Base-by-base conservation (phyloP, 1,140 invertebrate species). In the Portunus trituberculatus region DNA sequence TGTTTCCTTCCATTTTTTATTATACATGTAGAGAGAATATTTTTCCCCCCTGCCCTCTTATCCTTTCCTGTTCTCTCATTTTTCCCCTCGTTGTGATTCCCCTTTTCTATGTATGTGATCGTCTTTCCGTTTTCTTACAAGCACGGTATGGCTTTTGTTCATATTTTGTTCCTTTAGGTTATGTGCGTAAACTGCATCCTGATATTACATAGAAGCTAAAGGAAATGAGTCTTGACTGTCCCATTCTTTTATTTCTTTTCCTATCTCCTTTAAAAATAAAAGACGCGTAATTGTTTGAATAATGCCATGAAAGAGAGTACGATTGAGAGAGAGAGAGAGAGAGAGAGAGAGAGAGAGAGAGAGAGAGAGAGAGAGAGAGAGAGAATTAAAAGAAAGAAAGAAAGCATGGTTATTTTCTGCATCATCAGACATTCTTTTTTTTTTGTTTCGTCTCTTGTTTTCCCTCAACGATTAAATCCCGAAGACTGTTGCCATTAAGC, bases 331-430 rank as follows among this genome's bases (percentile, higher is more conserved):
- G 91, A 92, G 67, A 76, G 52, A 67, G 91, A 92, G 67, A 92
- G 91, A 76, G 91, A 76, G 91, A 82, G 32, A 92, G 91, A 92
- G 32, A 92, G 91, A 92, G 91, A 92, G 48, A 92, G 52, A 82
- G 91, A 92, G 32, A 83, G 39, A 92, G 67, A 83, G 67, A 92
- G 92, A 86, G 76, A 86, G 92, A 86, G 82, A 86, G 32, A 82
- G 91, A 82, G 59, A 31, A 52, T 25, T 39, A 31, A 45, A 39
- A 32, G 92, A 52, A 31, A 84, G 92, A 52, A 84, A 93, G 82
- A 52, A 25, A 93, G 48, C 28, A 76, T 76, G 67, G 20, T 76
- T 76, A 76, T 20, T 76, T n/a, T 76, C 20, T 76, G 67, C 67
- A 76, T 76, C 67, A 20, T 76, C 67, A n/a, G n/a, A 25, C 67